A percentile compares a stretch with the other conserved stretches of the same genome.
Evolutionary conservation across 2,888 invertebrate genomes (phyloP).

Genomic region (Platycheirus rosarum): DNA sequence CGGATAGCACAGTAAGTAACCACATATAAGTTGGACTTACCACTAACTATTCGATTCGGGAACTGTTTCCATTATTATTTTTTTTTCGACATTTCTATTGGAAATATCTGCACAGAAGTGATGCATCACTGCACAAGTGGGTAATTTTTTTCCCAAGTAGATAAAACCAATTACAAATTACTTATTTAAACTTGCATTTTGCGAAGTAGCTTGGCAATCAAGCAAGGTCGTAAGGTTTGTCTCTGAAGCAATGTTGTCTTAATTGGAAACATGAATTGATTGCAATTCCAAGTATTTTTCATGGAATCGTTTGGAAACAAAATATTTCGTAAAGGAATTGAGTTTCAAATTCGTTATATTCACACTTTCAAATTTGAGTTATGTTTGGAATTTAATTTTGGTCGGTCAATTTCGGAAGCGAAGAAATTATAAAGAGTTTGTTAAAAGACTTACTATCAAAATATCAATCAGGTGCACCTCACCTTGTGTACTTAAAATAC

Average conservation of each 20-base stretch:
- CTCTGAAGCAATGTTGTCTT: slow-evolving; percentile 33
- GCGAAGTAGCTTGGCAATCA: slow-evolving; percentile 33
- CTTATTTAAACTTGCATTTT: slow-evolving; percentile 51
- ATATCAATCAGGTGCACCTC: too few relatives aligned
- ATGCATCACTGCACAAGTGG: slow-evolving; percentile 71
- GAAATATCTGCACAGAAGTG: slow-evolving; percentile 59
- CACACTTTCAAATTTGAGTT: too few relatives aligned
- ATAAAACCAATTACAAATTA: too few relatives aligned
- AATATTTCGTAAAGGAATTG: not conserved
- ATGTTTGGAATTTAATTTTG: not conserved
- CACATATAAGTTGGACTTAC: slow-evolving; percentile 29
- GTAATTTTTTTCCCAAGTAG: too few relatives aligned
- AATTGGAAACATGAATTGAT: slow-evolving; percentile 35
- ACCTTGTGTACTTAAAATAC: too few relatives aligned
- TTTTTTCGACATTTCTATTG: slow-evolving; percentile 43
- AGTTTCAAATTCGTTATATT: too few relatives aligned
- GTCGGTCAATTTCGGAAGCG: too few relatives aligned
- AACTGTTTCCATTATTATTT: slow-evolving; percentile 22
- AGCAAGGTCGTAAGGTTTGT: slow-evolving; percentile 49
- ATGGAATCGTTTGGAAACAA: not conserved
- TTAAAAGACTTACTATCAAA: too few relatives aligned
- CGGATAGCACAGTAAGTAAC: slow-evolving; percentile 17
- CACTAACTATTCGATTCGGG: slow-evolving; percentile 49
- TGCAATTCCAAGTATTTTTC: not conserved
- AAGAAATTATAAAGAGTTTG: too few relatives aligned